Conservation (phyloP, 2,797 vertebrate genomes). For the Platalea minor region DNA sequence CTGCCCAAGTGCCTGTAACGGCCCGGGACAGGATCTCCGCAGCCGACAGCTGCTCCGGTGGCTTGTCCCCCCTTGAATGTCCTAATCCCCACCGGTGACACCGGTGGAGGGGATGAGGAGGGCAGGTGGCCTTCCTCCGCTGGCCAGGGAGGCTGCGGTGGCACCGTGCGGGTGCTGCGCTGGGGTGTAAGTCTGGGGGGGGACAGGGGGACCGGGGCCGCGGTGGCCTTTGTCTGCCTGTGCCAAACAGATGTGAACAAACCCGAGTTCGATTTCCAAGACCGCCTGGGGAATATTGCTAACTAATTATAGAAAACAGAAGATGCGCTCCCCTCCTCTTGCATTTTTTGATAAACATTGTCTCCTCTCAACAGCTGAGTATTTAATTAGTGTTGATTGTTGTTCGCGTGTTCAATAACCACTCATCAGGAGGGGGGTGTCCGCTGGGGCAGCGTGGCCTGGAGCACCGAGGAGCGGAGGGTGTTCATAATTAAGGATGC, state of each 20-base stretch:
- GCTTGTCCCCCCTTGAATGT: neutral
- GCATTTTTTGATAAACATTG: constrained; percentile 79
- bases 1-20: accelerated
- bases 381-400: constrained; percentile 96
- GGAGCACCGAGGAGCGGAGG: constrained; percentile 73
- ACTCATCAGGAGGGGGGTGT: constrained; percentile 85
- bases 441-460: constrained; percentile 77
- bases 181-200: neutral
- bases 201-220: neutral
- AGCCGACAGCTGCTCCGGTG: neutral
- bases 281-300: constrained; percentile 79
- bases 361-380: constrained; percentile 87
- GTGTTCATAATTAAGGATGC: constrained; percentile 72
- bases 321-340: constrained; percentile 67
- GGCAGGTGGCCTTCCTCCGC: neutral
- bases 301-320: constrained; percentile 87
- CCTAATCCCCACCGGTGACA: accelerated
- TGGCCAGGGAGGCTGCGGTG: neutral
- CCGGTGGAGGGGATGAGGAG: neutral
- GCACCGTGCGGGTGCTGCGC: neutral
- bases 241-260: constrained; percentile 56
- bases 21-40: neutral
- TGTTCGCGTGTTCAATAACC: constrained; percentile 88
- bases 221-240: neutral
- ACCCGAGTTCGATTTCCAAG: constrained; percentile 72